Base-by-base conservation (phyloP, 2,888 invertebrate species). In the Hemicrepidius hirtus region DNA sequence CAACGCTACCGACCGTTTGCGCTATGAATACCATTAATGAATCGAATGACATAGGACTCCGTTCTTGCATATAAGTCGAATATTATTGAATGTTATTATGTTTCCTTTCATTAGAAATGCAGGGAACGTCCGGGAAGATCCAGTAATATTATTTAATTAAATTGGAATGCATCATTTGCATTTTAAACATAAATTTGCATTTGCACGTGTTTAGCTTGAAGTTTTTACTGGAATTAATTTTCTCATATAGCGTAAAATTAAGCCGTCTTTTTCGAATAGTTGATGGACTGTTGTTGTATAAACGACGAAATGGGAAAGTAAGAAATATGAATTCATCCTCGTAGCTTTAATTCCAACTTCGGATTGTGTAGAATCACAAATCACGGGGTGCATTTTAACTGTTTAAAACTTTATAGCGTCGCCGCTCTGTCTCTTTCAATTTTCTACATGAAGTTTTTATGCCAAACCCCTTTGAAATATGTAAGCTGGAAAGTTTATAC, bases 161-260 rank as follows among this genome's bases (percentile, higher is more conserved):
- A 40, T 40, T 40, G 40, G 40, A 40, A 46, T 16, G 20, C 46
- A 46, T 46, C 16, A 18, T 46, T 46, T 16, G 18, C 18, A 46
- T 46, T 46, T 46, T 18, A 46, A 13, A 46, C 20, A 20, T 18
- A 46, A 18, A 46, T 46, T 46, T 46, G 46, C 46, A 46, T 9
- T 46, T 46, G 9, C 18, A 20, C 18, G 20, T 18, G 10, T 46
- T 46, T 16, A 46, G 16, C 10, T 3, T n/a, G 40, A 3, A 13
- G 13, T 13, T 46, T 18, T 18, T 16, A 18, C 46, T 46, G 0
- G 18, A 18, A 18, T 13, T 46, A 46, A 46, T 46, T 1, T 46
- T 9, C 16, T 9, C 10, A 6, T 46, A 46, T 18, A 46, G 0
- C 4, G 10, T 3, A 16, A 40, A 40, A 40, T 40, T 40, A 40